These are phyloP conservation scores for Diaphora mendica DNA, from an alignment of 2,888 invertebrate species.

Conservation along the genomic window DNA sequence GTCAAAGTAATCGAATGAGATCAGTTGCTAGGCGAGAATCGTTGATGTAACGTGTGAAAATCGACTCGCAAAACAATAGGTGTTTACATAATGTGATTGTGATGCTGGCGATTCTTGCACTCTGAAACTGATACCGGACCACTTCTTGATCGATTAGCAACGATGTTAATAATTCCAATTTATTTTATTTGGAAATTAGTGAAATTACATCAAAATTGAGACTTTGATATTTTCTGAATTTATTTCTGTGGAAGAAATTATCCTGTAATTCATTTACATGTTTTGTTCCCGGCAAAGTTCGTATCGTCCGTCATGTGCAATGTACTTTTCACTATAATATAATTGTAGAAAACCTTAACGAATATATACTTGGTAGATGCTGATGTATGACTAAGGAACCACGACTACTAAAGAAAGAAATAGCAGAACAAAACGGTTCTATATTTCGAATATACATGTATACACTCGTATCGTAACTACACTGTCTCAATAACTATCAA, in stretches of 20 bases:
- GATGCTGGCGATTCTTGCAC: constrained; percentile 29
- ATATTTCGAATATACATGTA: no score
- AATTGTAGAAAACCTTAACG: no score
- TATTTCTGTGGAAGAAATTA: not conserved
- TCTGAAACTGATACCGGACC: constrained; percentile 30
- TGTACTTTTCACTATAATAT: no score
- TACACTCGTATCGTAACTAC: no score
- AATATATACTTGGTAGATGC: no score
- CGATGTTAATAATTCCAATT: not conserved
- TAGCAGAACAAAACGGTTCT: no score
- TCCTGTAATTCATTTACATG: not conserved
- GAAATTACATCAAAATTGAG: not conserved
- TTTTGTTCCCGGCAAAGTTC: not conserved
- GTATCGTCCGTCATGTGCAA: no score
- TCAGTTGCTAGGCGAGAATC: constrained; percentile 29
- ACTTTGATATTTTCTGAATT: not conserved
- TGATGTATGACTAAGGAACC: no score
- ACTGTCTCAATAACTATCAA: no score
- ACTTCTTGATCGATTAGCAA: not conserved
- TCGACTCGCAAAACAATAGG: constrained; percentile 38
- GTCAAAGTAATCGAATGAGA: constrained; percentile 3
- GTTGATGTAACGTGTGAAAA: constrained; percentile 37
- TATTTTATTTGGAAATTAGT: not conserved
- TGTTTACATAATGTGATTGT: constrained; percentile 38
- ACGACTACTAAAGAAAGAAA: no score